Evolutionary conservation across 1,140 invertebrate species (phyloP).

Genomic region (Carposina sasakii): DNA sequence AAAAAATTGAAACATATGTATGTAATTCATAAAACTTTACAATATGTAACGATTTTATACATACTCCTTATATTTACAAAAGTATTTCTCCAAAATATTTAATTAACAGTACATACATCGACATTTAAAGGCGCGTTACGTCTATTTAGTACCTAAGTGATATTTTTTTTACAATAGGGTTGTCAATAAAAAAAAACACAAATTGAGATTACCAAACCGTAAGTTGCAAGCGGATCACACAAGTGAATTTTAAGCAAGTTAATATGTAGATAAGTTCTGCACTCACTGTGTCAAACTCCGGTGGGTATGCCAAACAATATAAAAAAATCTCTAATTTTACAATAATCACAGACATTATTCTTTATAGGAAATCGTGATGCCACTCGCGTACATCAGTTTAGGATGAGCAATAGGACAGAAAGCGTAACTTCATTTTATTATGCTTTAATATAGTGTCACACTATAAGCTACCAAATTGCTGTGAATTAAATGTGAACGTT

Average conservation of each 20-base stretch:
- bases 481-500: constrained; percentile 23
- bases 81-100: constrained; percentile 52
- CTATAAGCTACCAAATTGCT: constrained; percentile 34
- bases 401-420: constrained; percentile 36
- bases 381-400: constrained; percentile 44
- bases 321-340: constrained; percentile 38
- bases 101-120: constrained; percentile 1
- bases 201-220: too few species aligned
- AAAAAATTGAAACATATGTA: background rate
- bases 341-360: constrained; percentile 58
- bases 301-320: constrained; percentile 61
- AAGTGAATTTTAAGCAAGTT: too few species aligned
- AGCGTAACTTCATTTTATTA: constrained; percentile 39
- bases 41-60: constrained; percentile 52
- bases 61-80: constrained; percentile 56
- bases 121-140: too few species aligned
- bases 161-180: too few species aligned
- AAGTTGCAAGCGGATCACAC: too few species aligned
- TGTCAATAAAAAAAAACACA: too few species aligned
- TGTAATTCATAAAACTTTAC: constrained; percentile 41
- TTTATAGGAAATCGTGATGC: constrained; percentile 58
- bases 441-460: constrained; percentile 29
- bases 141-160: too few species aligned
- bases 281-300: constrained; percentile 32
- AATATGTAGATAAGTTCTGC: constrained; percentile 19